Percentiles rank a stretch among this genome's conserved stretches.
phyloP scores from a whole-genome alignment of 2,888 invertebrate genomes.

The Thera obeliscata region DNA sequence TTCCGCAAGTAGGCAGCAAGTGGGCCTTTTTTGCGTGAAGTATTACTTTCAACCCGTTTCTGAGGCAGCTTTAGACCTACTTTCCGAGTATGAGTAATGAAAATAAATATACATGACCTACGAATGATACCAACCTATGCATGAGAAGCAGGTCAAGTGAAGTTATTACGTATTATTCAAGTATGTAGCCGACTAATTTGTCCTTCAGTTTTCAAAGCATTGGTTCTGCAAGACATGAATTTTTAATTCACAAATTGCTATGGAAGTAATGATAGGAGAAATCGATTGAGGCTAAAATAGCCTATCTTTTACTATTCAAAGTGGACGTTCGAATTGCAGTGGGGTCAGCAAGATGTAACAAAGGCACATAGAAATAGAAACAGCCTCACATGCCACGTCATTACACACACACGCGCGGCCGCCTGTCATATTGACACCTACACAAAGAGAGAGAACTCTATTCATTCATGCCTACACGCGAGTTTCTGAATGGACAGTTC shows the following conservation, averaged over 20 bases:
- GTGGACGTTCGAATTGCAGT: not conserved
- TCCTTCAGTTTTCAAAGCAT: not conserved
- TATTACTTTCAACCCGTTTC: no score
- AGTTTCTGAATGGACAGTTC: not conserved
- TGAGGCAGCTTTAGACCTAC: no score
- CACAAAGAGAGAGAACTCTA: conserved; percentile 19
- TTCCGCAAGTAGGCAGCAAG: no score
- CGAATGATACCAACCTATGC: no score
- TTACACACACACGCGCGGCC: conserved; percentile 8
- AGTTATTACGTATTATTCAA: not conserved
- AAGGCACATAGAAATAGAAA: conserved; percentile 1
- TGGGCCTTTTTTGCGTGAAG: no score
- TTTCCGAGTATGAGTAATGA: no score
- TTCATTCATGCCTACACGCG: not conserved
- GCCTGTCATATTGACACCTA: conserved; percentile 20
- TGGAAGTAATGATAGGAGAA: not conserved
- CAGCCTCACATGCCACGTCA: conserved; percentile 6
- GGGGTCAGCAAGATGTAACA: not conserved
- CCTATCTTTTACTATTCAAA: not conserved
- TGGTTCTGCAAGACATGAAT: conserved; percentile 3
- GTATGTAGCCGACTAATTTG: not conserved
- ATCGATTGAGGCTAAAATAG: not conserved
- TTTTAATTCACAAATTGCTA: conserved; percentile 9
- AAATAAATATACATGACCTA: no score
- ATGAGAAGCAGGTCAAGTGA: not conserved